Evolutionary conservation across 2,113 vertebrate species (phyloP).

Genomic region (Archilochus colubris): DNA sequence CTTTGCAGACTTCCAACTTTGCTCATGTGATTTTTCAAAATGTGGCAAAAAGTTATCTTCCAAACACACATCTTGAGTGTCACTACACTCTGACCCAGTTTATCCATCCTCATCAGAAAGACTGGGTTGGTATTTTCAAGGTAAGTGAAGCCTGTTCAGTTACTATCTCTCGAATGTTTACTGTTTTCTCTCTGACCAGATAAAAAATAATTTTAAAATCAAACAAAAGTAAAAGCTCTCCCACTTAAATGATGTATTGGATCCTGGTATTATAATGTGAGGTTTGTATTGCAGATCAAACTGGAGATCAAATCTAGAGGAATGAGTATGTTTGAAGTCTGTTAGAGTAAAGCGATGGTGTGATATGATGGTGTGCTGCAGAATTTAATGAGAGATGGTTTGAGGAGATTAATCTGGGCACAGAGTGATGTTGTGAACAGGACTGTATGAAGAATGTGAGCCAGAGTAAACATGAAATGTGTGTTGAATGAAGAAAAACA

Average conservation of each 20-base stretch:
- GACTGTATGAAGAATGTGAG: background rate
- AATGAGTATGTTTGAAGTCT: background rate
- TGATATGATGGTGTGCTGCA: background rate
- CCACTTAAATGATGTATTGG: background rate
- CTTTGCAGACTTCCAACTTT: conserved; percentile 96
- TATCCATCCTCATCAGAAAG: conserved; percentile 93
- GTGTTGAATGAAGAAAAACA: background rate
- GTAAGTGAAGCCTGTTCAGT: conserved; percentile 70
- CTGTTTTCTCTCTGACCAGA: background rate
- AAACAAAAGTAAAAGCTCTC: background rate
- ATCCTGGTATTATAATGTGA: background rate
- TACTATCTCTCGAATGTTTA: background rate
- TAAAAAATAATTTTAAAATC: background rate
- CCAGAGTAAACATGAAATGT: background rate
- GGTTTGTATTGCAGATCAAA: background rate
- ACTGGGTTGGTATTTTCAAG: conserved; percentile 99
- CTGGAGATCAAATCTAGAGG: background rate
- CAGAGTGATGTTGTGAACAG: background rate
- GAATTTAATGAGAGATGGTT: background rate
- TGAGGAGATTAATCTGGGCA: background rate
- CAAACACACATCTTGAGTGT: conserved; percentile 92
- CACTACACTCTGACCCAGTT: conserved; percentile 94
- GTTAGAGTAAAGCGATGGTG: background rate
- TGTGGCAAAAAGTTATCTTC: conserved; percentile 96
- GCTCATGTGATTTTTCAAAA: conserved; percentile 99